phyloP scores from a whole-genome alignment of 2,113 vertebrate species.

The Tauraco erythrolophus region DNA sequence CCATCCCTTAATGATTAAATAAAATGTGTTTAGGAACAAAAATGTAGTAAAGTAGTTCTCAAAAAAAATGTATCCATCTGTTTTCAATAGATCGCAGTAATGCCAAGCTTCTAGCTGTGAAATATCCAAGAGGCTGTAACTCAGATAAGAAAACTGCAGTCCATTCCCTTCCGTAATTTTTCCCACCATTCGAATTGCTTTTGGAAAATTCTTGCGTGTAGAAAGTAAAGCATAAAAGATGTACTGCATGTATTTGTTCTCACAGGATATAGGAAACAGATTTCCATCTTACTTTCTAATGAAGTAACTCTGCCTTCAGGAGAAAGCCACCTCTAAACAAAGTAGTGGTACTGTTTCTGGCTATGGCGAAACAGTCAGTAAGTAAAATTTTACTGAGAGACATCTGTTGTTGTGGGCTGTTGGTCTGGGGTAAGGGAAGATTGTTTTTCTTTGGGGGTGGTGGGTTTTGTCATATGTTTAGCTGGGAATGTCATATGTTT shows the following conservation, averaged over 20 bases:
- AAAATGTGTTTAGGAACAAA: background rate
- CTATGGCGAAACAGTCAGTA: background rate
- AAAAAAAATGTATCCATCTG: background rate
- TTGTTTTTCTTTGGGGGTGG: background rate
- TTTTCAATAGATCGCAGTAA: background rate
- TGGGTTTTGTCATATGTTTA: background rate
- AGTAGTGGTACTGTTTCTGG: background rate
- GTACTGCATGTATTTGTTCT: background rate
- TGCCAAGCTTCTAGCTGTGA: background rate
- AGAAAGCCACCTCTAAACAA: background rate
- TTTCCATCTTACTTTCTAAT: background rate
- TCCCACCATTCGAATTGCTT: background rate
- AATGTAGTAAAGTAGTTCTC: background rate
- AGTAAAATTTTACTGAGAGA: background rate
- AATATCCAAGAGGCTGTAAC: background rate
- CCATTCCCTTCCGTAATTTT: background rate
- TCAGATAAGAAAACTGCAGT: background rate
- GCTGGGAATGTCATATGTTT: background rate
- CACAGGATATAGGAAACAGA: background rate
- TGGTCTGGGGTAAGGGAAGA: background rate
- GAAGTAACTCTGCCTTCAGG: background rate
- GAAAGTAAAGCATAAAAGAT: background rate
- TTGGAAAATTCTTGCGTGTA: background rate
- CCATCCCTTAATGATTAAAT: background rate
- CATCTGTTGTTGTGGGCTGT: background rate